Base-by-base conservation (phyloP, 2,113 vertebrate genomes). In the Electrona antarctica region DNA sequence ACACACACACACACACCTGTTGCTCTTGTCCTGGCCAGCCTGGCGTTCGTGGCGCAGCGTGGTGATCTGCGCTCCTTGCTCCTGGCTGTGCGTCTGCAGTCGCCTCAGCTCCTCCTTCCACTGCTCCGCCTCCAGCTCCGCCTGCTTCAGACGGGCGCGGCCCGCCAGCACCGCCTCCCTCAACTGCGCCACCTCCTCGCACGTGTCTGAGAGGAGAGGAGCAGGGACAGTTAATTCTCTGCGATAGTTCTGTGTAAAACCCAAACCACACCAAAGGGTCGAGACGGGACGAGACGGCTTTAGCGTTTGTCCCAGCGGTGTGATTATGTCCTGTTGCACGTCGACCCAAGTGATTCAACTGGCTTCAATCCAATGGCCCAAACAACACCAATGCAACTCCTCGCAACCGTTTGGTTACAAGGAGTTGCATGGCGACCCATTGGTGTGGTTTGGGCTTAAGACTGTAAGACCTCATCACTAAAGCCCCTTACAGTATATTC, bases 71-170 rank as follows among this genome's bases (percentile, higher is more conserved):
- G 94, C 92, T 3, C 93, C 93, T 84, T 92, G 90, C 77, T 95
- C 89, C 13, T 91, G 83, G 49, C 95, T 89, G 86, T 96, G 94
- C 14, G 89, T 83, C 8, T 88, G 85, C 8, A 96, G 90, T 63
- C 90, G 90, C 72, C 82, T 87, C 48, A 92, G 85, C 79, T 96
- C 95, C 69, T 88, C 89, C 47, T 89, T 87, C 88, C 95, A 93
- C 77, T 91, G 94, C 60, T 93, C 90, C 14, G 95, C 91, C 87
- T 96, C 94, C 9, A 90, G 82, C 83, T 97, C 94, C 5, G 94
- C 93, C 73, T 96, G 94, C 73, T 93, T 95, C 11, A 94, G 91
- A 1, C 85, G 92, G 3, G 93, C 86, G 0, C 77, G 89, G 0
- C 94, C 93, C 7, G 93, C 80, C n/a, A 94, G 80, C 21, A 96